These are phyloP conservation scores for Poecilia latipinna DNA, from an alignment of 2,113 vertebrate species.

Conservation along the genomic window DNA sequence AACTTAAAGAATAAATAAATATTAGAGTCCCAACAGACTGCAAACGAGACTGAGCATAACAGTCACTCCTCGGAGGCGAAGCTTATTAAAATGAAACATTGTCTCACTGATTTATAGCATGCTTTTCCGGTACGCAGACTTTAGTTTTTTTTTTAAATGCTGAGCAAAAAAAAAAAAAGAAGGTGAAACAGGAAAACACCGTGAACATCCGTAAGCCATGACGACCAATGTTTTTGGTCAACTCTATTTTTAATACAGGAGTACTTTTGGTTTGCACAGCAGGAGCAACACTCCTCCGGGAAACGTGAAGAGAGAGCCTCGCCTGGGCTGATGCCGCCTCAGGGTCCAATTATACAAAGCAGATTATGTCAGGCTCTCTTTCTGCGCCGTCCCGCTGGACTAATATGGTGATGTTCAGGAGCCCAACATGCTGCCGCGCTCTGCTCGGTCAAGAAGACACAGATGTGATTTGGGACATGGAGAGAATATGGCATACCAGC, in stretches of 20 bases:
- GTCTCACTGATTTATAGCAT: background rate
- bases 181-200: background rate
- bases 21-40: background rate
- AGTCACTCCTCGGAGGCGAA: background rate
- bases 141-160: background rate
- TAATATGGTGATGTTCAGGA: background rate
- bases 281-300: background rate
- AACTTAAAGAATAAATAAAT: background rate
- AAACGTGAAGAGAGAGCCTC: background rate
- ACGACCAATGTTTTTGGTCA: background rate
- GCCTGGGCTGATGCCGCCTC: slow-evolving; percentile 5
- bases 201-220: background rate
- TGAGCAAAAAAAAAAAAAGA: no score
- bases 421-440: background rate
- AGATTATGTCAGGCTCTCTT: slow-evolving; percentile 5
- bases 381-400: background rate
- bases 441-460: background rate
- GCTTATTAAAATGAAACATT: background rate
- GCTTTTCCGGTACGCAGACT: background rate
- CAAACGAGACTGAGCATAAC: background rate
- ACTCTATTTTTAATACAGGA: background rate
- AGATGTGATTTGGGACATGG: background rate
- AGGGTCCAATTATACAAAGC: slow-evolving; percentile 13
- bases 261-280: slow-evolving; percentile 4
- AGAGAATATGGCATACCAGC: background rate